A percentile compares a stretch with the other conserved stretches of the same genome.
phyloP scores from a whole-genome alignment of 2,113 vertebrate species.

The Paraplagusia blochii region DNA sequence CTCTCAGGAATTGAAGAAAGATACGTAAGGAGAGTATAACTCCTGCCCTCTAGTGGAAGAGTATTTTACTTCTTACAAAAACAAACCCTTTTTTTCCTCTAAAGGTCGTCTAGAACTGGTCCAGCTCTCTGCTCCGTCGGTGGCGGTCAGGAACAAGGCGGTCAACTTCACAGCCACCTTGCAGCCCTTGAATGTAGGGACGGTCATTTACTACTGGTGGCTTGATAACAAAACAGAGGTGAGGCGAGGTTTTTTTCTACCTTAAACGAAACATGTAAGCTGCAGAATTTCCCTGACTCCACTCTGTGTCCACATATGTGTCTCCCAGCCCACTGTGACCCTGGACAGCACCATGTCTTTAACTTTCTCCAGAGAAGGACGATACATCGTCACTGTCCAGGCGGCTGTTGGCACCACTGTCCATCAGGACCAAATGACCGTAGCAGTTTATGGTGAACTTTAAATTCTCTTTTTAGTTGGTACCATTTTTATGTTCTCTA shows the following conservation, averaged over 20 bases:
- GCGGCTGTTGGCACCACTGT: constrained; percentile 85
- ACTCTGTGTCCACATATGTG: constrained; percentile 1
- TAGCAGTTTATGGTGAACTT: constrained; percentile 87
- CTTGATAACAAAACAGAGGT: constrained; percentile 93
- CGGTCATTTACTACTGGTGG: constrained; percentile 93
- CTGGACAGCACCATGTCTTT: constrained; percentile 84
- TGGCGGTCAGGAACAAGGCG: constrained; percentile 88
- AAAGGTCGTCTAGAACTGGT: constrained; percentile 88
- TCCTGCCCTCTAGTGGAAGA: too few species aligned
- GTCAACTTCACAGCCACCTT: constrained; percentile 85
- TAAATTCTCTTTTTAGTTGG: background rate
- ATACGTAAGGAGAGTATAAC: too few species aligned
- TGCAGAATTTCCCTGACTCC: constrained; percentile 16
- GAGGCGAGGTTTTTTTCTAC: constrained; percentile 3
- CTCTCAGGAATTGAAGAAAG: background rate
- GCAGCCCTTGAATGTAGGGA: constrained; percentile 85
- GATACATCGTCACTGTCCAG: constrained; percentile 87
- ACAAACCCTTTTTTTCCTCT: constrained; percentile 7
- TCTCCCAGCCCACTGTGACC: constrained; percentile 82
- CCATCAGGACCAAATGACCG: constrained; percentile 87
- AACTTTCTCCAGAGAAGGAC: constrained; percentile 84
- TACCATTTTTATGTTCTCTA: background rate
- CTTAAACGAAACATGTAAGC: constrained; percentile 13
- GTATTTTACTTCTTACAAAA: too few species aligned
- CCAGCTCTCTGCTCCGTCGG: constrained; percentile 84